Evolutionary conservation across 2,888 invertebrate genomes (phyloP).

Genomic region (Trachelus iudaicus): DNA sequence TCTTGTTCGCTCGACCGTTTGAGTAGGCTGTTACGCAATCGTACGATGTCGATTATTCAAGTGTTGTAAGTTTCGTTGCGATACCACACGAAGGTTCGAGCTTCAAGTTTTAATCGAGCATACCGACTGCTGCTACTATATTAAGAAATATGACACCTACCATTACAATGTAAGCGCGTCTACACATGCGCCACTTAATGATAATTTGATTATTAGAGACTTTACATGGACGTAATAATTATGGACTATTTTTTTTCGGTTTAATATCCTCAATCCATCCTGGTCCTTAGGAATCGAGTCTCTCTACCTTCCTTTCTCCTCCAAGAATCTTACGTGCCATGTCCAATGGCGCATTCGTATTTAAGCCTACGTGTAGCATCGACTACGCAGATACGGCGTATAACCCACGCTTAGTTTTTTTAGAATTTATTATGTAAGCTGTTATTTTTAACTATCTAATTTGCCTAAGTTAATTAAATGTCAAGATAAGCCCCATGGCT

Average conservation of each 20-base stretch:
- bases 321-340: neutral
- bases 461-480: neutral
- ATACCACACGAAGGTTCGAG: neutral
- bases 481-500: neutral
- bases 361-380: neutral
- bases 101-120: neutral
- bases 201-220: neutral
- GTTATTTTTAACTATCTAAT: neutral
- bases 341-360: neutral
- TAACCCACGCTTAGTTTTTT: neutral
- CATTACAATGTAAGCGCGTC: neutral
- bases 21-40: neutral
- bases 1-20: neutral
- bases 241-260: neutral
- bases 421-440: neutral
- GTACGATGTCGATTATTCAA: neutral
- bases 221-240: neutral
- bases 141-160: neutral
- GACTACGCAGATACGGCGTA: neutral
- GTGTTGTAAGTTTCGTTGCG: neutral
- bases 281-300: neutral
- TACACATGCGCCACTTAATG: neutral
- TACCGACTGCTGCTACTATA: neutral
- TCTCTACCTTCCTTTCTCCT: neutral
- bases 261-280: neutral